Evolutionary conservation across 2,888 invertebrate species (phyloP).

Genomic region (Microctonus brassicae): DNA sequence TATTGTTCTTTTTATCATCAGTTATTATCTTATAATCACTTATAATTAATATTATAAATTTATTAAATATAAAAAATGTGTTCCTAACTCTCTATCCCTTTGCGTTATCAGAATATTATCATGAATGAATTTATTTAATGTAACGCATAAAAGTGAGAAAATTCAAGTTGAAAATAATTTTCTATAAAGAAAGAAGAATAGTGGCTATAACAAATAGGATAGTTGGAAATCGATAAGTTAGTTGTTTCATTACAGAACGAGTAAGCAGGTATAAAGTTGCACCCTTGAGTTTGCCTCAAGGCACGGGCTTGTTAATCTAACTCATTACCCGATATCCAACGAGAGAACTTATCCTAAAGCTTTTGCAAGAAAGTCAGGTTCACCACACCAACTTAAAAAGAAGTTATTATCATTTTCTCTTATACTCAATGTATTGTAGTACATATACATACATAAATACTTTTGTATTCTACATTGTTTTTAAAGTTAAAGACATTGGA

Average conservation of each 20-base stretch:
- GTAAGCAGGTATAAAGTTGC: slow-evolving; percentile 33
- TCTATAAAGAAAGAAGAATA: not conserved
- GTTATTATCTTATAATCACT: not conserved
- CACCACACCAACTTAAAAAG: slow-evolving; percentile 20
- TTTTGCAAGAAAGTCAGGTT: slow-evolving; percentile 12
- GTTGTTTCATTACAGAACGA: slow-evolving; percentile 36
- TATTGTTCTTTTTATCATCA: not conserved
- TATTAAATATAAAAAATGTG: too few relatives aligned
- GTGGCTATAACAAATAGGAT: not conserved
- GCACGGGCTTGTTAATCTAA: slow-evolving; percentile 42
- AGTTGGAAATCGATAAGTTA: slow-evolving; percentile 42
- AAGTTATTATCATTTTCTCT: slow-evolving; percentile 18
- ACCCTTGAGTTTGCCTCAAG: slow-evolving; percentile 34
- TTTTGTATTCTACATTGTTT: not conserved
- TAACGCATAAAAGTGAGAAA: not conserved
- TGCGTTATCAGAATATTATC: too few relatives aligned
- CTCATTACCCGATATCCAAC: slow-evolving; percentile 43
- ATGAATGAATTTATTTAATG: not conserved
- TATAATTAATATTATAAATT: too few relatives aligned
- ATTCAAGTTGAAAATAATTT: not conserved
- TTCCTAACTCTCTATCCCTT: too few relatives aligned
- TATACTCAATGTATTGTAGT: too few relatives aligned
- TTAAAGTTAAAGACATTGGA: not conserved
- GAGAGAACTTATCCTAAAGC: slow-evolving; percentile 25
- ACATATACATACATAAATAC: not conserved